Conservation (phyloP, 2,888 invertebrate species). For the Lutraria lutraria region DNA sequence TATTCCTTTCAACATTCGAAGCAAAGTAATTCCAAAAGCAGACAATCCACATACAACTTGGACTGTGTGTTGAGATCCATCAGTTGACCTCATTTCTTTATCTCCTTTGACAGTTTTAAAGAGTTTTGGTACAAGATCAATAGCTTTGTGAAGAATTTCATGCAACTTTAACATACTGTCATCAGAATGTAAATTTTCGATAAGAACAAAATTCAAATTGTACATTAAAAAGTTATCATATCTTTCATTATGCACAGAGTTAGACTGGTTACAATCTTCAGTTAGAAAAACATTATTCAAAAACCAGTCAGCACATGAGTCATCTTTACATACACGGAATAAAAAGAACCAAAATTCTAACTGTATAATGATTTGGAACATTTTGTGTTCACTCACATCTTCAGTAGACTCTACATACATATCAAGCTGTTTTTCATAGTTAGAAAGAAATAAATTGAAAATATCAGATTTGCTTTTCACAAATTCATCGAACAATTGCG, state of each 20-base stretch:
- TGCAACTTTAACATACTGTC: not conserved
- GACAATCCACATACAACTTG: constrained; percentile 27
- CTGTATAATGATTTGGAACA: not conserved
- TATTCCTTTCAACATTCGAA: constrained; percentile 29
- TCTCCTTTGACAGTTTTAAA: not conserved
- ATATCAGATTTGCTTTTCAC: constrained; percentile 28
- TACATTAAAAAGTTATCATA: not conserved
- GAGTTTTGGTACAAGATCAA: not conserved
- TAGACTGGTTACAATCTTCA: not conserved
- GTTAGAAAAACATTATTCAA: constrained; percentile 26
- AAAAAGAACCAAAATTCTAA: constrained; percentile 18
- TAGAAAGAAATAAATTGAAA: constrained; percentile 7
- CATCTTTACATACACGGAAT: not conserved
- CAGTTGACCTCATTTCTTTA: not conserved
- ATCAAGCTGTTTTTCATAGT: constrained; percentile 27
- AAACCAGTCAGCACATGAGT: constrained; percentile 26
- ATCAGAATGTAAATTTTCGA: not conserved
- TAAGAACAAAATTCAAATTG: constrained; percentile 24
- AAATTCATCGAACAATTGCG: constrained; percentile 23
- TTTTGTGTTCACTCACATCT: not conserved
- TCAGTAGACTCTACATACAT: not conserved
- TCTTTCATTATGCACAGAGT: not conserved
- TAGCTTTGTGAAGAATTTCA: constrained; percentile 5
- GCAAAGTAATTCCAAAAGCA: not conserved
- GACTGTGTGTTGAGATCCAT: not conserved